phyloP scores from a whole-genome alignment of 2,113 vertebrate species.

The Trogon melanurus region DNA sequence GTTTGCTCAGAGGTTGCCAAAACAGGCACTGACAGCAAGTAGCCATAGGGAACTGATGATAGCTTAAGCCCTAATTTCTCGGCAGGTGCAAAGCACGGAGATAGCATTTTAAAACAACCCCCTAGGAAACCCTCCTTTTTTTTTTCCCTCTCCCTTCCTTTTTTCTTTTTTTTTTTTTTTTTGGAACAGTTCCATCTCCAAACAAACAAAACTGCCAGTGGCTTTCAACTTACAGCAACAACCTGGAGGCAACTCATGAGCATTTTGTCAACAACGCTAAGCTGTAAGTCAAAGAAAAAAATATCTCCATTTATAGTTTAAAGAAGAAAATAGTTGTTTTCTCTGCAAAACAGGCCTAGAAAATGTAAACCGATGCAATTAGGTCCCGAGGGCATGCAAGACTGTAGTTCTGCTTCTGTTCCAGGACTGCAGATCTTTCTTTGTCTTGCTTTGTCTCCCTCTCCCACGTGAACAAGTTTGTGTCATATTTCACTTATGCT shows the following conservation, averaged over 20 bases:
- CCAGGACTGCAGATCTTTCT: neutral
- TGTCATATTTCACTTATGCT: neutral
- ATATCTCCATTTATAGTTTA: neutral
- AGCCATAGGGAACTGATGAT: neutral
- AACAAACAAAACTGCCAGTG: slow-evolving; percentile 38
- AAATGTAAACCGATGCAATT: neutral
- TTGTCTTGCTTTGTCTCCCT: neutral
- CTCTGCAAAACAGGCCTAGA: neutral
- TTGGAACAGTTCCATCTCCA: slow-evolving; percentile 7
- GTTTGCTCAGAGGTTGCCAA: slow-evolving; percentile 17
- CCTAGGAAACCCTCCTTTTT: neutral
- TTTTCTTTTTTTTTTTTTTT: neutral
- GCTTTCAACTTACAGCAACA: slow-evolving; percentile 45
- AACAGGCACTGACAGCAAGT: neutral
- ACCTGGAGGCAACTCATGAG: neutral
- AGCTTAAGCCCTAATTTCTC: neutral
- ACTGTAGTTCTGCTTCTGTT: neutral
- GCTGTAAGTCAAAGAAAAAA: neutral
- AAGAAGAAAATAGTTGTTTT: neutral
- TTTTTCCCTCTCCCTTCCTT: neutral
- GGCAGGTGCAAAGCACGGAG: slow-evolving; percentile 11
- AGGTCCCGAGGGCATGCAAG: neutral
- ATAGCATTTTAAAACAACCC: slow-evolving; percentile 2
- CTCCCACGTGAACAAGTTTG: neutral
- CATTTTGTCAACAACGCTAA: neutral